Conservation (phyloP, 2,888 invertebrate species). For the Drosophila mettleri region DNA sequence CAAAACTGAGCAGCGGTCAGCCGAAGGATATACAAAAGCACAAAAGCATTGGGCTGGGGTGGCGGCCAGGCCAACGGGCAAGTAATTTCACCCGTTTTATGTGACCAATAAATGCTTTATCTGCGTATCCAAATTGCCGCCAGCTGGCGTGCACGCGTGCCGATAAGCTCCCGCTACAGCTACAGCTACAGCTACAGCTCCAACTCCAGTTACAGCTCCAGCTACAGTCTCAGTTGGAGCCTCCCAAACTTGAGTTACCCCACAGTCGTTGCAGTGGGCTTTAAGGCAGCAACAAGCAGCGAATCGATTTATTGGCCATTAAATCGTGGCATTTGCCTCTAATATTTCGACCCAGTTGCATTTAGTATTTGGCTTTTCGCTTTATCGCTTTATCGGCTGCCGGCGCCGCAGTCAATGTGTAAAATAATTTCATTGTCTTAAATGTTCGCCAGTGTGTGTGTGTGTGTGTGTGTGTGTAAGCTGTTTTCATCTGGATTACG, state of each 20-base stretch:
- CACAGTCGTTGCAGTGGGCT: constrained; percentile 45
- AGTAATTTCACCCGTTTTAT: constrained; percentile 77
- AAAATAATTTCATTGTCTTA: constrained; percentile 70
- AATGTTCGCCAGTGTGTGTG: constrained; percentile 8
- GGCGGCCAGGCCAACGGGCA: constrained; percentile 40
- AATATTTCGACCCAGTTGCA: constrained; percentile 71
- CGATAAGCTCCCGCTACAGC: constrained; percentile 69
- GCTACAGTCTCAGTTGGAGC: not conserved
- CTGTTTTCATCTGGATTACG: constrained; percentile 58
- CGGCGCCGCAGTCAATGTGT: constrained; percentile 46
- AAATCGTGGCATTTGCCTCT: constrained; percentile 64
- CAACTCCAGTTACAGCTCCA: not conserved
- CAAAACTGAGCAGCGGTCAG: constrained; percentile 36
- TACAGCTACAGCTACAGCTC: not conserved
- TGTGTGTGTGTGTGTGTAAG: constrained; percentile 34
- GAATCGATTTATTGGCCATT: constrained; percentile 80
- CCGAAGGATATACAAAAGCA: not conserved
- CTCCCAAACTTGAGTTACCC: constrained; percentile 12
- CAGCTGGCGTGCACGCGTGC: constrained; percentile 76
- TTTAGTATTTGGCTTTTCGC: constrained; percentile 54
- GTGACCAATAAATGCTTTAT: constrained; percentile 79
- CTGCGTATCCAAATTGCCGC: constrained; percentile 76
- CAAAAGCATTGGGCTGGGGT: constrained; percentile 10
- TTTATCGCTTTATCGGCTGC: constrained; percentile 43
- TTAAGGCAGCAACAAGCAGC: constrained; percentile 37